phyloP scores from a whole-genome alignment of 2,888 invertebrate genomes.

The Trissolcus brochymenae region DNA sequence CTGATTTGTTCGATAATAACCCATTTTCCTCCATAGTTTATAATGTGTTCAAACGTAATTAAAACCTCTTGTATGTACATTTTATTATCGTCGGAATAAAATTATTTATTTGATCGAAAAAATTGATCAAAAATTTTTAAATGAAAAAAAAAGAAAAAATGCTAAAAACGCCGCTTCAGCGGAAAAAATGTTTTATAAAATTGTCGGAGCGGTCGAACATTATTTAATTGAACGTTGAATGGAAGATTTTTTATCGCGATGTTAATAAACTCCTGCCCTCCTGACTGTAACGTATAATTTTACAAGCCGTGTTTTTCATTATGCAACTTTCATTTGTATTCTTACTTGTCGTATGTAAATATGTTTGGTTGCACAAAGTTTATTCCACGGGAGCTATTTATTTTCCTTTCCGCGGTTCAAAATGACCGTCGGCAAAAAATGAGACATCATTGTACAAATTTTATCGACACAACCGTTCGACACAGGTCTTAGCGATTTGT shows the following conservation, averaged over 20 bases:
- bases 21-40: no score
- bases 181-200: no score
- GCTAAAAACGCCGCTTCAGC: background rate
- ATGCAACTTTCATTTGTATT: constrained; percentile 21
- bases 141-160: background rate
- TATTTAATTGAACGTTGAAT: constrained; percentile 11
- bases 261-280: constrained; percentile 1
- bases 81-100: no score
- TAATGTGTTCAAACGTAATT: no score
- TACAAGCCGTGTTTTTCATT: constrained; percentile 22
- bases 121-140: background rate
- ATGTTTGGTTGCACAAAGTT: constrained; percentile 24
- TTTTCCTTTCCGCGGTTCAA: no score
- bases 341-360: constrained; percentile 40
- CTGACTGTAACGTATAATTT: constrained; percentile 28
- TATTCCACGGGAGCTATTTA: constrained; percentile 9
- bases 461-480: no score
- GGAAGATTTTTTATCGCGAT: background rate
- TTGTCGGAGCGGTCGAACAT: background rate
- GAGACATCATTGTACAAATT: no score
- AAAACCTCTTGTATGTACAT: no score
- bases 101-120: no score
- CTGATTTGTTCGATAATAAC: no score
- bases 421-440: no score
- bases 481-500: no score